Evolutionary conservation across 2,113 vertebrate genomes (phyloP).

Genomic region (Campylomormyrus numenius): DNA sequence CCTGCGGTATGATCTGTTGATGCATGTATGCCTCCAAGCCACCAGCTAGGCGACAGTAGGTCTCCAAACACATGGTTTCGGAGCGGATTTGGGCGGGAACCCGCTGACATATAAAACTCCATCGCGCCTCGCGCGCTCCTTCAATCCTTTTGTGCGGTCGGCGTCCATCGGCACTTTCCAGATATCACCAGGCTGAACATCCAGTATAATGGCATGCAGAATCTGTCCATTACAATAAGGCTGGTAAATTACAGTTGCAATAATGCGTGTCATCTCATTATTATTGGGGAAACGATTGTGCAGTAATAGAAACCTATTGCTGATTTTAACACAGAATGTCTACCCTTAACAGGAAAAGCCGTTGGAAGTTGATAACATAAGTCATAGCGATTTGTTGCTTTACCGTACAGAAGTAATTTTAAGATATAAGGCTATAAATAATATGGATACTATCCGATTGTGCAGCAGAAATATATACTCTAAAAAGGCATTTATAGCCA

Average conservation of each 20-base stretch:
- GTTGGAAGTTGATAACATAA: neutral
- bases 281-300: neutral
- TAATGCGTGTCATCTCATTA: neutral
- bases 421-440: neutral
- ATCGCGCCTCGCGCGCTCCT: neutral
- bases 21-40: neutral
- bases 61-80: conserved; percentile 9
- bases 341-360: neutral
- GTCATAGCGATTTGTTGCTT: neutral
- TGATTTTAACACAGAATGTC: neutral
- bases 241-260: neutral
- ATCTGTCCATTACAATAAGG: neutral
- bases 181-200: neutral
- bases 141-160: neutral
- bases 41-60: neutral
- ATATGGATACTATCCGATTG: neutral
- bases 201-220: neutral
- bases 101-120: neutral
- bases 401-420: neutral
- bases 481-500: neutral
- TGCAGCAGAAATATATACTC: neutral
- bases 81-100: neutral
- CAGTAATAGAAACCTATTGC: neutral
- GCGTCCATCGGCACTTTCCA: neutral
- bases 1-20: neutral